Percentiles rank a stretch among this genome's conserved stretches.
phyloP scores from a whole-genome alignment of 2,797 vertebrate species.

The Macropodus opercularis region DNA sequence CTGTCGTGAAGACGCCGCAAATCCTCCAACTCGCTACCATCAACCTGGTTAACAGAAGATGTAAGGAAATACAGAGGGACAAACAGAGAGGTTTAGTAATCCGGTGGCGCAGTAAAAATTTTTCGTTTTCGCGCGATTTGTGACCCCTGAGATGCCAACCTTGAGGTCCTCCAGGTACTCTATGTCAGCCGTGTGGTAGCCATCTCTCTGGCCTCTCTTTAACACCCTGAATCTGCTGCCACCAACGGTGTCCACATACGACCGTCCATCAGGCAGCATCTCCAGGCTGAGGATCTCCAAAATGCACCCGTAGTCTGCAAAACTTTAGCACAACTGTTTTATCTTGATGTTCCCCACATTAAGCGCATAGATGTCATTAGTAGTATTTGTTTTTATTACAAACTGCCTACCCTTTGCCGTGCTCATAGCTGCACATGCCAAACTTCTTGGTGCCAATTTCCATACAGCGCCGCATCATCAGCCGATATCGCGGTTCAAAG shows the following conservation, averaged over 20 bases:
- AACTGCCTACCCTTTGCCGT: conserved; percentile 85
- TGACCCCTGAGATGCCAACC: conserved; percentile 67
- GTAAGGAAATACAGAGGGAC: background rate
- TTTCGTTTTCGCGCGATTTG: background rate
- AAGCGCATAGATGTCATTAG: background rate
- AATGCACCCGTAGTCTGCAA: conserved; percentile 91
- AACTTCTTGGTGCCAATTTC: conserved; percentile 91
- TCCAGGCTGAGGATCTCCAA: conserved; percentile 87
- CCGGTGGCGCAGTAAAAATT: background rate
- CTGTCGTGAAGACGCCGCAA: conserved; percentile 86
- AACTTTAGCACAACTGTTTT: conserved; percentile 70
- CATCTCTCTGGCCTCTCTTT: conserved; percentile 86
- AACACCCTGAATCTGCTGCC: conserved; percentile 87
- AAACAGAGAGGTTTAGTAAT: background rate
- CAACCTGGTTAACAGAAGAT: conserved; percentile 70
- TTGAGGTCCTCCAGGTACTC: conserved; percentile 89
- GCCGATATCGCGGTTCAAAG: conserved; percentile 91
- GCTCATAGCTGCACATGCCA: conserved; percentile 91
- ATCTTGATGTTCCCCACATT: no score
- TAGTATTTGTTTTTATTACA: no score
- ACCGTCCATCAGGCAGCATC: conserved; percentile 87
- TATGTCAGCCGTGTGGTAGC: conserved; percentile 91
- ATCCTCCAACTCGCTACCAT: conserved; percentile 84
- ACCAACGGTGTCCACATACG: conserved; percentile 87
- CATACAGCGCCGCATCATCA: conserved; percentile 94